Percentiles rank a stretch among this genome's conserved stretches.
These are phyloP conservation scores for Pangasius sanitwongsei DNA, from an alignment of 2,797 vertebrate species.

Conservation along the genomic window DNA sequence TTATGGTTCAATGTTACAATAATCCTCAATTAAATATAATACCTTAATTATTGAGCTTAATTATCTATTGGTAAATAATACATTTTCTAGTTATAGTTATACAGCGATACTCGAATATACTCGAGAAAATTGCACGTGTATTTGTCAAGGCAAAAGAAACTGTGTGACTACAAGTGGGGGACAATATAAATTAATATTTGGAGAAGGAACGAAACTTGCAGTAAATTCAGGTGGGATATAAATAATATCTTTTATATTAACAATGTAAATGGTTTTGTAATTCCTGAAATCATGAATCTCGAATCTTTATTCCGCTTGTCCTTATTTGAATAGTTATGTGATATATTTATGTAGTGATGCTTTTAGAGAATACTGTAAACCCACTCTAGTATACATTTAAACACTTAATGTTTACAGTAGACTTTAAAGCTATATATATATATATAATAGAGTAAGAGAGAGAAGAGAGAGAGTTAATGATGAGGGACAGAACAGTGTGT, in stretches of 20 bases:
- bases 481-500: slow-evolving; percentile 13
- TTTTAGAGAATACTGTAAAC: background rate
- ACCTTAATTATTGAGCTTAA: background rate
- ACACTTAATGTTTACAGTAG: background rate
- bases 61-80: background rate
- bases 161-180: slow-evolving; percentile 47
- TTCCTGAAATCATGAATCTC: background rate
- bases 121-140: background rate
- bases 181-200: slow-evolving; percentile 53
- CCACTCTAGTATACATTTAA: background rate
- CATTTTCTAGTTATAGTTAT: background rate
- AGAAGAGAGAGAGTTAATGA: background rate
- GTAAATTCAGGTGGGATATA: slow-evolving; percentile 49
- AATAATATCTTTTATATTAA: background rate
- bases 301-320: background rate
- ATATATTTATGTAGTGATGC: background rate
- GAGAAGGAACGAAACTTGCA: slow-evolving; percentile 46
- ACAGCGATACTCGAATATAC: background rate
- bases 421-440: background rate
- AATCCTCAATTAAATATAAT: background rate
- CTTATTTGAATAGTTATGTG: background rate
- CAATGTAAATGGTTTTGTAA: background rate
- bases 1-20: background rate
- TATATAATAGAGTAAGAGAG: background rate
- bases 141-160: slow-evolving; percentile 9